phyloP scores from a whole-genome alignment of 2,888 invertebrate genomes.

The Poecilobothrus nobilitatus region DNA sequence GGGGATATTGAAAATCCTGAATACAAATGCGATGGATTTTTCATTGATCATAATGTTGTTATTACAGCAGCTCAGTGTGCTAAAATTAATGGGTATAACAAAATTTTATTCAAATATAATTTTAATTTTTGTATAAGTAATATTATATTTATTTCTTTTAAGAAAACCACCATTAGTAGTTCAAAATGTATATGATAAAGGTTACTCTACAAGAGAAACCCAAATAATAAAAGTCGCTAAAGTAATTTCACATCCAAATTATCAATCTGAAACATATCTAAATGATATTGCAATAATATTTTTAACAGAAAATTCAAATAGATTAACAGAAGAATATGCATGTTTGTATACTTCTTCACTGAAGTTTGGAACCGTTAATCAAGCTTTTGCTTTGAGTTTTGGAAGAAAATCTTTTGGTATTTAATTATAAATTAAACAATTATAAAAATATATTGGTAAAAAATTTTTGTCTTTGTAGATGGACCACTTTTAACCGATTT shows the following conservation, averaged over 20 bases:
- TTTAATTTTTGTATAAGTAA: too few species aligned
- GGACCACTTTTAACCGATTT: neutral
- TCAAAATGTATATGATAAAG: constrained; percentile 17
- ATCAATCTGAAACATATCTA: constrained; percentile 8
- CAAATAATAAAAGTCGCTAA: constrained; percentile 16
- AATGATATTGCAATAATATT: constrained; percentile 14
- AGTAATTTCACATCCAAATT: constrained; percentile 21
- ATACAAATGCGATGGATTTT: constrained; percentile 22
- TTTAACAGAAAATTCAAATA: neutral
- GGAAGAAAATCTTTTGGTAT: neutral
- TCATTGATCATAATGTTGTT: constrained; percentile 19
- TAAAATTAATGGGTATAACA: constrained; percentile 20
- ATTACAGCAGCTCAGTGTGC: constrained; percentile 24
- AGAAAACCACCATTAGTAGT: constrained; percentile 23
- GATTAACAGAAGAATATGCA: neutral
- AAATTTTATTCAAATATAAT: too few species aligned
- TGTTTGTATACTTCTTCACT: neutral
- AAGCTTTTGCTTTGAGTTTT: neutral
- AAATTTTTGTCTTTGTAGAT: neutral
- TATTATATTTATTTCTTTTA: neutral
- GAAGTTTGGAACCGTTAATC: neutral
- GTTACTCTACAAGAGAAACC: constrained; percentile 14
- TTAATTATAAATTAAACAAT: neutral
- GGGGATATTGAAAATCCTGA: too few species aligned
- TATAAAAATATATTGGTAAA: neutral